Percentiles rank a stretch among this genome's conserved stretches.
Evolutionary conservation across 2,888 invertebrate genomes (phyloP).

Genomic region (Acleris laterana): DNA sequence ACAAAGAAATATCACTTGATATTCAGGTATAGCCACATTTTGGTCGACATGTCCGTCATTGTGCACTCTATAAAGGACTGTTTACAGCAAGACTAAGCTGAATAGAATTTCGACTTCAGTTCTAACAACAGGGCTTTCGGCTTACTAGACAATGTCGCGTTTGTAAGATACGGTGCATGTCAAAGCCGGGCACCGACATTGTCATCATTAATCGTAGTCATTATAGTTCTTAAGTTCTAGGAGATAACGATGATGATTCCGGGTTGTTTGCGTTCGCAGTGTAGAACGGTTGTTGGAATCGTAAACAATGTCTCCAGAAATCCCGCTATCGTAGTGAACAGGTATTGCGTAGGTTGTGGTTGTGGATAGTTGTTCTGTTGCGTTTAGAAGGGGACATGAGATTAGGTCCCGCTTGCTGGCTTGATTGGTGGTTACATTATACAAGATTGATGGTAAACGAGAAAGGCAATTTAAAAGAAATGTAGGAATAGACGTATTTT

Average conservation of each 20-base stretch:
- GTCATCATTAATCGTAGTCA: slow-evolving; percentile 3
- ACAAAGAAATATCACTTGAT: slow-evolving; percentile 5
- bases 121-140: slow-evolving; percentile 28
- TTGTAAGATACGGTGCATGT: slow-evolving; percentile 28
- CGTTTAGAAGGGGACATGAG: slow-evolving; percentile 6
- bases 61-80: slow-evolving; percentile 23
- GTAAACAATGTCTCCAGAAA: slow-evolving; percentile 67
- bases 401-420: slow-evolving; percentile 18
- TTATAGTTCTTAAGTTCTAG: slow-evolving; percentile 8
- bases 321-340: slow-evolving; percentile 60
- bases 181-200: slow-evolving; percentile 17
- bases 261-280: slow-evolving; percentile 41
- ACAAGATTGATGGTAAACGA: background rate
- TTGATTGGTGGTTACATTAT: background rate
- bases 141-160: slow-evolving; percentile 29
- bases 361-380: slow-evolving; percentile 32
- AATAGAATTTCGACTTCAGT: slow-evolving; percentile 32
- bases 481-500: too few relatives aligned
- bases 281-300: slow-evolving; percentile 65
- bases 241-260: slow-evolving; percentile 8
- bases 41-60: slow-evolving; percentile 12
- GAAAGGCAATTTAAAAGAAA: background rate
- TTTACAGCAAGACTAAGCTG: slow-evolving; percentile 18
- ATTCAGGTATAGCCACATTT: slow-evolving; percentile 10
- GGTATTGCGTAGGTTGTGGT: slow-evolving; percentile 41